Percentiles rank a stretch among this genome's conserved stretches.
These are phyloP conservation scores for Mycetomoellerius zeteki DNA, from an alignment of 1,140 invertebrate genomes.

Conservation along the genomic window DNA sequence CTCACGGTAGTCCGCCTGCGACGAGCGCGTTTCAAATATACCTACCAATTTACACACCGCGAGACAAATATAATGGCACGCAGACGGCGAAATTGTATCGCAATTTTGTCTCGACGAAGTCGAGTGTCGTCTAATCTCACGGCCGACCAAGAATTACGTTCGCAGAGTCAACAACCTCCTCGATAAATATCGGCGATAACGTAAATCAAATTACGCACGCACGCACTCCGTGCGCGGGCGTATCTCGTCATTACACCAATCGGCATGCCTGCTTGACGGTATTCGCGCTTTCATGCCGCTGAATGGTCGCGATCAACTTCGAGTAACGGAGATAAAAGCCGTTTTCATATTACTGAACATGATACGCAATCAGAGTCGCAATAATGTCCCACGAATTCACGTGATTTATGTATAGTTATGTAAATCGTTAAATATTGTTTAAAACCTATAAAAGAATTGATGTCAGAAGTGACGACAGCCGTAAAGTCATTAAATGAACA, in stretches of 20 bases:
- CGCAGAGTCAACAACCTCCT: slow-evolving; percentile 55
- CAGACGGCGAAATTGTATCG: slow-evolving; percentile 32
- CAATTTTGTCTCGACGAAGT: slow-evolving; percentile 21
- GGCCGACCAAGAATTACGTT: slow-evolving; percentile 31
- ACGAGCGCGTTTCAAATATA: slow-evolving; percentile 8
- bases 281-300: background rate
- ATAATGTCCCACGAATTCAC: background rate
- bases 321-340: background rate
- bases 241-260: slow-evolving; percentile 11
- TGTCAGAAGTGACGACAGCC: background rate
- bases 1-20: background rate
- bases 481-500: background rate
- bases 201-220: slow-evolving; percentile 63
- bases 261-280: background rate
- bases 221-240: slow-evolving; percentile 27
- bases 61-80: slow-evolving; percentile 51
- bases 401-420: background rate
- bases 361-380: background rate
- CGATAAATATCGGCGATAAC: slow-evolving; percentile 63
- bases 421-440: background rate
- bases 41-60: slow-evolving; percentile 23
- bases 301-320: slow-evolving; percentile 15
- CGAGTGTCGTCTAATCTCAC: slow-evolving; percentile 48
- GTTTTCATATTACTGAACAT: background rate
- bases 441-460: background rate